These are phyloP conservation scores for Brachylomia viminalis DNA, from an alignment of 2,888 invertebrate species.

Conservation along the genomic window DNA sequence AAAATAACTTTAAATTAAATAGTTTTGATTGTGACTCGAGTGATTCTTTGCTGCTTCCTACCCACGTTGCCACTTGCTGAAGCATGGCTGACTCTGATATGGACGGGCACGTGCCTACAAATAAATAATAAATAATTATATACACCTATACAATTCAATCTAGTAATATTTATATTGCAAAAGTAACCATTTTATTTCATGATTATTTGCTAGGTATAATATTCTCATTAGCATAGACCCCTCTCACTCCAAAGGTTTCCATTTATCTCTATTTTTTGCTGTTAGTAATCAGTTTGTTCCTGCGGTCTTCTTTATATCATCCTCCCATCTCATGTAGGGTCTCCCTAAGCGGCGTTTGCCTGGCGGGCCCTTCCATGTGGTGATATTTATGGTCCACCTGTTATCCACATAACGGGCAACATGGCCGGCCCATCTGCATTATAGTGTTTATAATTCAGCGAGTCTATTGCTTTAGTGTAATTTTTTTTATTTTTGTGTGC, in stretches of 20 bases:
- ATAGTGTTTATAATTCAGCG: neutral
- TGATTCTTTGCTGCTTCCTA: too few relatives aligned
- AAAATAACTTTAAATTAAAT: too few relatives aligned
- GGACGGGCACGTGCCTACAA: too few relatives aligned
- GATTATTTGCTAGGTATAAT: too few relatives aligned
- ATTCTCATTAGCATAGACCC: too few relatives aligned
- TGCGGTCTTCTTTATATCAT: neutral
- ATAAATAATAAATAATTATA: too few relatives aligned
- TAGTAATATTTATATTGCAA: too few relatives aligned
- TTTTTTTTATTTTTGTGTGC: neutral
- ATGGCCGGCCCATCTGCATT: neutral
- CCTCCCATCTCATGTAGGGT: neutral
- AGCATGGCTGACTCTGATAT: too few relatives aligned
- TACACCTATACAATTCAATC: too few relatives aligned
- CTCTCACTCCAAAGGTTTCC: neutral
- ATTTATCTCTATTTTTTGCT: neutral
- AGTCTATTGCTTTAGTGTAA: neutral
- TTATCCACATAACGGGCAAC: neutral
- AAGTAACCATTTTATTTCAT: too few relatives aligned
- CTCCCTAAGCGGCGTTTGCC: neutral
- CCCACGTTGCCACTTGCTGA: too few relatives aligned
- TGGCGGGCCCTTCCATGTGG: neutral
- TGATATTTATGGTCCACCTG: neutral
- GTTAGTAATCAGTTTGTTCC: neutral
- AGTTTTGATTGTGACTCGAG: too few relatives aligned